A percentile compares a stretch with the other conserved stretches of the same genome.
Conservation (phyloP, 23 tunicate species). For the Clavelina lepadiformis region DNA sequence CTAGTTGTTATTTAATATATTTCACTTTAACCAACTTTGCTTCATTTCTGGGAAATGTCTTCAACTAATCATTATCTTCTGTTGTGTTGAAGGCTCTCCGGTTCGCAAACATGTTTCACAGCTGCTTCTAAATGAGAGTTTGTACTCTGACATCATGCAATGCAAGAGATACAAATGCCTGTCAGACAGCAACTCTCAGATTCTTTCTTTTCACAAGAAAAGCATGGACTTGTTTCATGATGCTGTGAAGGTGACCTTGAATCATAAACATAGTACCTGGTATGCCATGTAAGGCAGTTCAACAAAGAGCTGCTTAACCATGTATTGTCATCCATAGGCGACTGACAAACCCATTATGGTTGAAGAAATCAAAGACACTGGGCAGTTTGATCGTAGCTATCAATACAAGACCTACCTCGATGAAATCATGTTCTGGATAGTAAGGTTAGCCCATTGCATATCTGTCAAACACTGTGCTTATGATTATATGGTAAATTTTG, state of each 20-base stretch:
- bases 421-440: slow-evolving; percentile 82
- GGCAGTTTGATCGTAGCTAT: slow-evolving; percentile 20
- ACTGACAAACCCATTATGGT: slow-evolving; percentile 17
- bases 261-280: not conserved
- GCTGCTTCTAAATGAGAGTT: slow-evolving; percentile 46
- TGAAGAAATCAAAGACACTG: slow-evolving; percentile 35
- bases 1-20: too few species aligned
- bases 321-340: too few species aligned
- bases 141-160: slow-evolving; percentile 18
- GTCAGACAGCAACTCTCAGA: slow-evolving; percentile 18
- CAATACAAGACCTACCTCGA: slow-evolving; percentile 60
- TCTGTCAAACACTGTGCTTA: not conserved
- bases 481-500: not conserved
- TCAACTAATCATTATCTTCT: not conserved
- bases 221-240: slow-evolving; percentile 28
- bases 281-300: not conserved
- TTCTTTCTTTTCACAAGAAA: slow-evolving; percentile 23
- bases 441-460: slow-evolving; percentile 25
- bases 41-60: too few species aligned
- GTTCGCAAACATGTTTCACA: slow-evolving; percentile 38
- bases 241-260: slow-evolving; percentile 26
- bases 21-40: too few species aligned
- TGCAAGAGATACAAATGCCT: slow-evolving; percentile 46
- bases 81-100: slow-evolving; percentile 57
- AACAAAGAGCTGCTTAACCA: too few species aligned